phyloP scores from a whole-genome alignment of 2,888 invertebrate species.

The Drosophila dives region DNA sequence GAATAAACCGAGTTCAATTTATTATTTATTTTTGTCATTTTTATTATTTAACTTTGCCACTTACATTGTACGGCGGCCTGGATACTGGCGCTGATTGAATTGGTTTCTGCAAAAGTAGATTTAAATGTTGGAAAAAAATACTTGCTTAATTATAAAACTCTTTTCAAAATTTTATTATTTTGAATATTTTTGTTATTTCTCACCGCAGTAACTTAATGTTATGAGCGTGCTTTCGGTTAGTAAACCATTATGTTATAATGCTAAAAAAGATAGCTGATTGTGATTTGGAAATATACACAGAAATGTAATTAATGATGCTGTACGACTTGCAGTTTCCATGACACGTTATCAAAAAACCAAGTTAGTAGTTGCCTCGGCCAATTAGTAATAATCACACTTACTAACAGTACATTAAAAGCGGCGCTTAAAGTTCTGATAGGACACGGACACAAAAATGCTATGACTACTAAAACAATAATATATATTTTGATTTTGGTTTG shows the following conservation, averaged over 20 bases:
- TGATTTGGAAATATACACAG: conserved; percentile 76
- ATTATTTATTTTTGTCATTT: conserved; percentile 19
- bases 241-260: conserved; percentile 58
- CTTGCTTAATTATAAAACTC: conserved; percentile 12
- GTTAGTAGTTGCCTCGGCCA: conserved; percentile 57
- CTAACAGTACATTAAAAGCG: conserved; percentile 52
- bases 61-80: conserved; percentile 85
- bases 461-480: conserved; percentile 29
- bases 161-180: conserved; percentile 7
- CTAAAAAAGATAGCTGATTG: conserved; percentile 25
- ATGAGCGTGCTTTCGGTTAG: conserved; percentile 65
- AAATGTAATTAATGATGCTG: conserved; percentile 68
- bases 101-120: conserved; percentile 79
- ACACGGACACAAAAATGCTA: conserved; percentile 58
- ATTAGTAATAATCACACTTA: conserved; percentile 58
- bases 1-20: conserved; percentile 16
- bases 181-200: conserved; percentile 13
- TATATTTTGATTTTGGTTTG: conserved; percentile 29
- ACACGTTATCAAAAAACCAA: conserved; percentile 59
- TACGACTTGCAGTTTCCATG: conserved; percentile 59
- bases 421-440: conserved; percentile 55
- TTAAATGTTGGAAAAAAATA: conserved; percentile 10
- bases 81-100: conserved; percentile 83
- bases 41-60: conserved; percentile 44
- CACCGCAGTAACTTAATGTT: conserved; percentile 45